A percentile compares a stretch with the other conserved stretches of the same genome.
Conservation (phyloP, 2,888 invertebrate genomes). For the Eurytoma californica region DNA sequence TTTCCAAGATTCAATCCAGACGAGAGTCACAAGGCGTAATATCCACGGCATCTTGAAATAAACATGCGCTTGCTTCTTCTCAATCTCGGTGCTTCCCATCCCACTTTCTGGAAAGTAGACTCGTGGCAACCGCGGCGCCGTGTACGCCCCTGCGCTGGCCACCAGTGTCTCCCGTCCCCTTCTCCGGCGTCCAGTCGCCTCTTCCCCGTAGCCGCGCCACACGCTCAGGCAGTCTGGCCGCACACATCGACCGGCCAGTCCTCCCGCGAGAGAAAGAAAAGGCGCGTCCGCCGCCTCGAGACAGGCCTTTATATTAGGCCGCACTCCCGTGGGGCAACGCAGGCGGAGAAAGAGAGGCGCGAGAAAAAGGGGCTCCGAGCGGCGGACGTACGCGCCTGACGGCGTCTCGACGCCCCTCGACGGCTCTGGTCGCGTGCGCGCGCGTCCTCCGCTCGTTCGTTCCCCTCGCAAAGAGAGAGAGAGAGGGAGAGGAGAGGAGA, state of each 20-base stretch:
- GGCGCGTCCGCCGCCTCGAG: neutral
- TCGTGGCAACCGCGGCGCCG: neutral
- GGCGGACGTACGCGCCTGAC: neutral
- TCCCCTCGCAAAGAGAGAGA: neutral
- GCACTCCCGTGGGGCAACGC: too few species aligned
- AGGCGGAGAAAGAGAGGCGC: neutral
- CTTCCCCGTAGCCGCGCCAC: too few species aligned
- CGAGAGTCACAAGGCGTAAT: too few species aligned
- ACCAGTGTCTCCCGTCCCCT: neutral
- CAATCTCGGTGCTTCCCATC: too few species aligned
- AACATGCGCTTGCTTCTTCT: too few species aligned
- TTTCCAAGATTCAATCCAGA: too few species aligned
- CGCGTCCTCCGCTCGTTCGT: neutral
- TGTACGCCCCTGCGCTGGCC: constrained; percentile 5
- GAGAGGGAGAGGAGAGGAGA: neutral
- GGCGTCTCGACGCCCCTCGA: constrained; percentile 5
- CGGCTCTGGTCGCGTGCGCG: neutral
- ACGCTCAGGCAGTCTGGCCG: neutral
- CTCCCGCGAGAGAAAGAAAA: constrained; percentile 21
- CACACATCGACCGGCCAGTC: neutral
- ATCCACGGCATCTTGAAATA: too few species aligned
- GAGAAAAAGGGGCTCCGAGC: constrained; percentile 27
- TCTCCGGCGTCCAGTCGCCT: neutral
- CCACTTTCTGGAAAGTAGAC: neutral
- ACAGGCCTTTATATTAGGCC: too few species aligned